phyloP scores from a whole-genome alignment of 2,888 invertebrate species.

The Cosmopolites sordidus region DNA sequence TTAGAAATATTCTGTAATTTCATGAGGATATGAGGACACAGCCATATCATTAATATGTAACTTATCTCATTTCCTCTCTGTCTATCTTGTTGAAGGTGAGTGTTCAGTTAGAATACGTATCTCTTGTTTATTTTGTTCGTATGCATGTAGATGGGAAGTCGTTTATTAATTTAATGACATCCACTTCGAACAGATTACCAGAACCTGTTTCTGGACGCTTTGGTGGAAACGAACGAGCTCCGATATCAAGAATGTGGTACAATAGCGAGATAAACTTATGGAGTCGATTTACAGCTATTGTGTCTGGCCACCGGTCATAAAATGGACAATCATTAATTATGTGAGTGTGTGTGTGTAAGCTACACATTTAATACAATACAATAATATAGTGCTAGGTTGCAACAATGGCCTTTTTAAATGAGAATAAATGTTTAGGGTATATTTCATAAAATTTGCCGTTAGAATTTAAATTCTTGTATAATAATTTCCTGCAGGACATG shows the following conservation, averaged over 20 bases:
- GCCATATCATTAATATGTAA: too few relatives aligned
- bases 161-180: conserved; percentile 30
- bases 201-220: conserved; percentile 26
- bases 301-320: not conserved
- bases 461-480: too few relatives aligned
- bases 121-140: conserved; percentile 25
- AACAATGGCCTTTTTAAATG: too few relatives aligned
- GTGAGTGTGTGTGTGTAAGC: too few relatives aligned
- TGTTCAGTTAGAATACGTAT: conserved; percentile 26
- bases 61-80: not conserved
- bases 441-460: too few relatives aligned
- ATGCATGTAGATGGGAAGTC: conserved; percentile 28
- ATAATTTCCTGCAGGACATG: too few relatives aligned
- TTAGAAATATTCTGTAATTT: too few relatives aligned
- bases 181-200: conserved; percentile 25
- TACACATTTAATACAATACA: too few relatives aligned
- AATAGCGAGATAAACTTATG: not conserved
- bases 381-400: too few relatives aligned
- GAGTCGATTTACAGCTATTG: not conserved
- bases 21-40: too few relatives aligned
- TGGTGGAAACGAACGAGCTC: conserved; percentile 16
- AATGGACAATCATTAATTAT: too few relatives aligned
- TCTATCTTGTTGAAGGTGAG: conserved; percentile 14
- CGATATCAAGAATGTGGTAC: conserved; percentile 7
- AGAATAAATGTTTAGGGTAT: too few relatives aligned